Percentiles rank a stretch among this genome's conserved stretches.
These are phyloP conservation scores for Pipistrellus pipistrellus DNA, from an alignment of 2,797 vertebrate genomes.

Conservation along the genomic window DNA sequence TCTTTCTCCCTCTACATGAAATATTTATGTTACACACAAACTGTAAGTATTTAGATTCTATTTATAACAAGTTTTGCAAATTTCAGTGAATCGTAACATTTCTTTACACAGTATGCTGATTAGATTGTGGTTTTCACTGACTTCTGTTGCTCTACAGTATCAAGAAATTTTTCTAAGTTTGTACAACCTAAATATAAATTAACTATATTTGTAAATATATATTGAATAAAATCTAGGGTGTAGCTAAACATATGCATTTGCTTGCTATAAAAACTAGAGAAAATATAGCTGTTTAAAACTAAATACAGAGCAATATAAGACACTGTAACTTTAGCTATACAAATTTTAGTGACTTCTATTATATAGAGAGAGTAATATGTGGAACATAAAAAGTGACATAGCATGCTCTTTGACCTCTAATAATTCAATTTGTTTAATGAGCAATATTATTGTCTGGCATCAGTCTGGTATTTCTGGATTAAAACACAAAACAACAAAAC, in stretches of 20 bases:
- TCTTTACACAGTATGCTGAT: conserved; percentile 43
- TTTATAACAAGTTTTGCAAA: conserved; percentile 58
- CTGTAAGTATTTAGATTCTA: conserved; percentile 49
- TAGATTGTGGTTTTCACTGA: conserved; percentile 39
- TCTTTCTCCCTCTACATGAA: not conserved
- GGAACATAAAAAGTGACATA: not conserved
- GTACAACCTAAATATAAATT: not conserved
- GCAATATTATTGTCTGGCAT: not conserved
- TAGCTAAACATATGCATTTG: not conserved
- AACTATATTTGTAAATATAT: conserved; percentile 7
- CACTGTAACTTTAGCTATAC: not conserved
- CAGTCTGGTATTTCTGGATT: not conserved
- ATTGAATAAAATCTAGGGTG: not conserved
- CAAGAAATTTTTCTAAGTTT: conserved; percentile 8
- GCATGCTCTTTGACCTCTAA: not conserved
- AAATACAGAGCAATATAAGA: not conserved
- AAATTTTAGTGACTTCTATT: not conserved
- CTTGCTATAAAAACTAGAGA: not conserved
- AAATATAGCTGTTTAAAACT: not conserved
- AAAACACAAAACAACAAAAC: not conserved
- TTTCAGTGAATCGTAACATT: conserved; percentile 25
- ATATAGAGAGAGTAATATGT: not conserved
- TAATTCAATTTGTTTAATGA: not conserved
- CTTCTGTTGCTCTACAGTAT: not conserved
- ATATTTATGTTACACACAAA: conserved; percentile 26